Base-by-base conservation (phyloP, 2,797 vertebrate genomes). In the Gymnothorax javanicus region DNA sequence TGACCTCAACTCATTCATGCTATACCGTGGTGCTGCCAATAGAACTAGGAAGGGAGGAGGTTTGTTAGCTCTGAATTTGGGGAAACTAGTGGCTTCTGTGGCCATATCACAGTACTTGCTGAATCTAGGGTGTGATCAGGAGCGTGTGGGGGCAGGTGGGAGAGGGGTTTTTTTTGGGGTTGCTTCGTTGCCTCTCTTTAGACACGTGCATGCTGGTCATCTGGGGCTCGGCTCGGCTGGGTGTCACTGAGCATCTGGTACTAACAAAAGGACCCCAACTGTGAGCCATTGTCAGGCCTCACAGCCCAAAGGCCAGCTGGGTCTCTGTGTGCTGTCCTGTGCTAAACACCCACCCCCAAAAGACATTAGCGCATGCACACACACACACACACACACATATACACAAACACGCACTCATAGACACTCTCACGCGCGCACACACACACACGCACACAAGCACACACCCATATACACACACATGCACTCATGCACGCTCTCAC, bases 231-330 rank as follows among this genome's bases (percentile, higher is more conserved):
- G 54, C 87, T 64, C 89, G 87, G 88, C 89, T 79, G 73, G 79
- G 84, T 86, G 82, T 89, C 87, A 89, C 6, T 88, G 91, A 93
- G 92, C 95, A 96, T 96, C 94, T 96, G 95, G 89, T 91, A 88
- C 89, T 90, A 93, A 95, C 94, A 96, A 96, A 95, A 91, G 92
- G 83, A 87, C 43, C 73, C n/a, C 69, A 89, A 92, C 90, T 90
- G 90, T 90, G 89, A 89, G 89, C 88, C 88, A 13, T 88, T 93
- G 93, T 92, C 91, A 89, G 87, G 92, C 85, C 87, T 91, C 89
- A 90, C 92, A 90, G 77, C 50, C 50, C 58, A 87, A 75, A 84
- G 90, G 93, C 91, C 95, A 96, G 95, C 94, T 96, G 95, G 93
- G 91, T 73, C 79, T 89, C 94, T 94, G 93, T 90, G 90, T 93